A percentile compares a stretch with the other conserved stretches of the same genome.
Evolutionary conservation across 1,140 invertebrate genomes (phyloP).

Genomic region (Bombyx mandarina): DNA sequence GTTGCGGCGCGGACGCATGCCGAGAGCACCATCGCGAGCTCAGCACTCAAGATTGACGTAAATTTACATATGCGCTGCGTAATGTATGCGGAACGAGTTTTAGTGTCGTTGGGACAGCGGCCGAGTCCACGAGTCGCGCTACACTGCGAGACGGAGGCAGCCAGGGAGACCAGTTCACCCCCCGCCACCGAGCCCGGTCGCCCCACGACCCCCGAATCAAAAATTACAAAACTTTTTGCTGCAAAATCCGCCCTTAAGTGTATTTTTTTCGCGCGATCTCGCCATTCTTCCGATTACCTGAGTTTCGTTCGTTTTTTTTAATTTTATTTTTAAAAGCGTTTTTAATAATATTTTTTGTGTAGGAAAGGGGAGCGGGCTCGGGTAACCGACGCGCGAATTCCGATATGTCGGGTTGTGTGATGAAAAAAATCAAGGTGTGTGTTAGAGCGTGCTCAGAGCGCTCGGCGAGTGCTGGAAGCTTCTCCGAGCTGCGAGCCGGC

Average conservation of each 20-base stretch:
- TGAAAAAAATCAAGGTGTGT: no score
- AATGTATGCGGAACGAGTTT: slow-evolving; percentile 2
- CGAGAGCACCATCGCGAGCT: slow-evolving; percentile 42
- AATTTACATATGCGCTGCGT: neutral
- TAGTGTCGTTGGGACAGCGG: slow-evolving; percentile 14
- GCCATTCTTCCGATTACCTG: slow-evolving; percentile 68
- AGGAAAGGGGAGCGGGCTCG: slow-evolving; percentile 56
- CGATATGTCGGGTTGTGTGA: slow-evolving; percentile 21
- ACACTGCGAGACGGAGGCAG: slow-evolving; percentile 16
- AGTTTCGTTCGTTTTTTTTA: slow-evolving; percentile 51
- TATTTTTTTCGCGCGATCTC: slow-evolving; percentile 61
- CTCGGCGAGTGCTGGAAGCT: no score
- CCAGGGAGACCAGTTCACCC: slow-evolving; percentile 7
- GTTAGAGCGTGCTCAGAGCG: no score
- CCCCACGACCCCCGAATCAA: slow-evolving; percentile 36
- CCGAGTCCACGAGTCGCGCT: slow-evolving; percentile 9
- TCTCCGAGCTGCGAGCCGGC: neutral
- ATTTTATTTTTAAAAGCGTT: slow-evolving; percentile 61
- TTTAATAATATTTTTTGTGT: slow-evolving; percentile 49
- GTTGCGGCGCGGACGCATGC: slow-evolving; percentile 58
- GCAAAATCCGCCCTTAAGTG: slow-evolving; percentile 63
- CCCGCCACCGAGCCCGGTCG: slow-evolving; percentile 8
- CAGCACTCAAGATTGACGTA: neutral
- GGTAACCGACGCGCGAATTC: slow-evolving; percentile 64
- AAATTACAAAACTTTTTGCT: slow-evolving; percentile 59